Base-by-base conservation (phyloP, 2,888 invertebrate species). In the Geotrupes spiniger region DNA sequence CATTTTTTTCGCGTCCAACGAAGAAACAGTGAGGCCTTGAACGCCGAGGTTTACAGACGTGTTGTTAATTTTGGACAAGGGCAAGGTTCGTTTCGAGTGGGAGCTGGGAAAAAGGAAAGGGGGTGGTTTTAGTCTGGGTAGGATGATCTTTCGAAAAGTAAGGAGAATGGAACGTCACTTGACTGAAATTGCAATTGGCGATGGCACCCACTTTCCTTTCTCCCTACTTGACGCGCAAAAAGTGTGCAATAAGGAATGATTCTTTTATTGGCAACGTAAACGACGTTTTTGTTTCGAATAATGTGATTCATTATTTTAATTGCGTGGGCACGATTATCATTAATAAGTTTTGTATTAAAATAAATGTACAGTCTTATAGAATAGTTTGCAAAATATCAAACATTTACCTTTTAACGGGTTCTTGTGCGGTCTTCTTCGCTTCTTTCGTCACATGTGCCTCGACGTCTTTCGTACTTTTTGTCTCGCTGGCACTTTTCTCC, bases 11-110 rank as follows among this genome's bases (percentile, higher is more conserved):
- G 12, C 31, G 38, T 37, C 42, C 17, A 68, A 38, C 1, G 62
- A 63, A 8, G 67, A 64, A 2, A 75, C 73, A 0, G 62, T 70
- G 46, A 76, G 57, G 17, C 65, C 69, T 14, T 62, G 48, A 1
- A 64, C 52, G 2, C 63, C 56, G 9, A 59, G 56, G 51, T 76
- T 76, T 2, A 75, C 64, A 11, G 63, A 53, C 1, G 64, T 47
- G 27, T 68, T 63, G 56, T 75, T 75, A n/a, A 74, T 39, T 63
- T 70, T 74, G 8, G 64, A 58, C 36, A 53, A 61, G 16, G 56
- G 51, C 38, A 56, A 50, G 42, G 42, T 25, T 21, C 40, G 47
- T 57, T 60, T 63, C 38, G 47, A 53, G 15, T 55, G 54, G 33
- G 56, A 54, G 62, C 63, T 65, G 46, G 51, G 51, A 60, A 56